phyloP scores from a whole-genome alignment of 2,888 invertebrate species.

The Eilema griseolum region DNA sequence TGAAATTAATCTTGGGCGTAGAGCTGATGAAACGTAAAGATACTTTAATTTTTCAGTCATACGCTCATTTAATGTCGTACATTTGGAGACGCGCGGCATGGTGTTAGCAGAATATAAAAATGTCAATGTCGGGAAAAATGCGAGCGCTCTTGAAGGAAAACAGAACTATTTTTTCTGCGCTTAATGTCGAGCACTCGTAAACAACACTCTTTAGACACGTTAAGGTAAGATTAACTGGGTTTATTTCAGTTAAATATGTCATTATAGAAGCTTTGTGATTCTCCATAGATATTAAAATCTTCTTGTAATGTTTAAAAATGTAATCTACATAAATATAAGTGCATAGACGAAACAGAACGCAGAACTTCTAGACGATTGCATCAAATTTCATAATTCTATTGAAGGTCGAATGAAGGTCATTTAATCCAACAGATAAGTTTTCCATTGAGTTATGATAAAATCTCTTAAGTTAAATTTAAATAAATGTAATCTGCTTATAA shows the following conservation, averaged over 20 bases:
- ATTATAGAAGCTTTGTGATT: constrained; percentile 42
- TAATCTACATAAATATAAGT: no score
- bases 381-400: no score
- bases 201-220: constrained; percentile 44
- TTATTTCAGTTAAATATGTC: constrained; percentile 54
- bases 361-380: no score
- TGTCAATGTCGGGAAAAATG: constrained; percentile 40
- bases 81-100: constrained; percentile 24
- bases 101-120: constrained; percentile 48
- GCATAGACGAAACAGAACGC: no score
- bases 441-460: neutral
- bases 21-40: constrained; percentile 22
- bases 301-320: no score
- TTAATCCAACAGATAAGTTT: neutral
- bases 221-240: constrained; percentile 48
- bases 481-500: neutral
- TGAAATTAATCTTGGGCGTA: constrained; percentile 25
- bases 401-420: no score
- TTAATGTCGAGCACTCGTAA: constrained; percentile 47
- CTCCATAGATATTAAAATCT: neutral
- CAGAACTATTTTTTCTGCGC: constrained; percentile 45
- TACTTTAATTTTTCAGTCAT: constrained; percentile 18
- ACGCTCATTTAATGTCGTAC: constrained; percentile 30
- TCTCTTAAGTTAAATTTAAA: neutral
- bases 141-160: constrained; percentile 43